Percentiles rank a stretch among this genome's conserved stretches.
Conservation (phyloP, 2,797 vertebrate species). For the Menidia menidia region DNA sequence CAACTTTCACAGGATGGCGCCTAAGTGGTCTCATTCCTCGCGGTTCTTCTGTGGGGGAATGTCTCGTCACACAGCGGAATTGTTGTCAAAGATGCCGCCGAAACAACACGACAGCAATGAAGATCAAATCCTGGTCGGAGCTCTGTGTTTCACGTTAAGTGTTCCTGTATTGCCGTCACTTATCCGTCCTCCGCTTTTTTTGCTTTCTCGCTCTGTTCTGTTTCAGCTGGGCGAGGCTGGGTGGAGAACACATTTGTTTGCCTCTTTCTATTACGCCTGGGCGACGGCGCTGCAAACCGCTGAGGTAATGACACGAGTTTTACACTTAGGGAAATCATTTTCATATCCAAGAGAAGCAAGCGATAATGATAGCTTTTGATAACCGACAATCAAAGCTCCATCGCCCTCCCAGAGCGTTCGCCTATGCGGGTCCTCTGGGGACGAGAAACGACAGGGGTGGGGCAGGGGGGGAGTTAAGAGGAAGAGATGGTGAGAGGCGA, state of each 20-base stretch:
- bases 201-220: constrained; percentile 62
- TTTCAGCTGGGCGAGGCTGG: constrained; percentile 46
- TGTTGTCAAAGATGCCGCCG: constrained; percentile 24
- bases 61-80: constrained; percentile 39
- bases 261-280: constrained; percentile 71
- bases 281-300: constrained; percentile 67
- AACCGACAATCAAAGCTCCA: constrained; percentile 82
- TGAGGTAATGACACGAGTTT: constrained; percentile 81
- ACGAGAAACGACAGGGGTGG: constrained; percentile 29
- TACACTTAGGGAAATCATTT: constrained; percentile 81
- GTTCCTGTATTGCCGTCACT: constrained; percentile 58
- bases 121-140: constrained; percentile 61
- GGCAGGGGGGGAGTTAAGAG: constrained; percentile 36
- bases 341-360: constrained; percentile 75
- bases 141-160: constrained; percentile 60
- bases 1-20: constrained; percentile 45
- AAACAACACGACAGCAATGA: constrained; percentile 50
- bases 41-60: constrained; percentile 6
- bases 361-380: constrained; percentile 82
- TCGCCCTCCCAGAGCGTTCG: constrained; percentile 74
- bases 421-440: constrained; percentile 65
- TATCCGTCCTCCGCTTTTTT: constrained; percentile 68
- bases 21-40: constrained; percentile 35
- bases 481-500: constrained; percentile 29
- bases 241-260: constrained; percentile 71